These are phyloP conservation scores for Phalloptychus januarius DNA, from an alignment of 2,797 vertebrate species.

Conservation along the genomic window DNA sequence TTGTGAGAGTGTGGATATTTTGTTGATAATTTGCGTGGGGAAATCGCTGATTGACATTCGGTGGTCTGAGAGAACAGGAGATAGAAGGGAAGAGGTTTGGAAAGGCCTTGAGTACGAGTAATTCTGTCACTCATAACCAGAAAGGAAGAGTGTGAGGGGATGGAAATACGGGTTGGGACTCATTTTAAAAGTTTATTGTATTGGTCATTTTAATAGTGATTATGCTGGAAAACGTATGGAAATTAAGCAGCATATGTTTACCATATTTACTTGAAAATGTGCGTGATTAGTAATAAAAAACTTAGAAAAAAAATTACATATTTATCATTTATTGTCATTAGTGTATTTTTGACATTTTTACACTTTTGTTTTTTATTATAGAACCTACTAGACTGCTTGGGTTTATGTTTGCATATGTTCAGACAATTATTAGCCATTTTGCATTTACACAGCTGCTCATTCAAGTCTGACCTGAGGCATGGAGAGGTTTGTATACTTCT, in stretches of 20 bases:
- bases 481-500: neutral
- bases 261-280: neutral
- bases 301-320: neutral
- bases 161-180: conserved; percentile 4
- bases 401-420: neutral
- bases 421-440: neutral
- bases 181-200: conserved; percentile 5
- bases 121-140: conserved; percentile 60
- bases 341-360: neutral
- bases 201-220: neutral
- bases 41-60: conserved; percentile 85
- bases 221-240: neutral
- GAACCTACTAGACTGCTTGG: neutral
- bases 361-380: neutral
- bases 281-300: neutral
- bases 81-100: conserved; percentile 45
- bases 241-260: neutral
- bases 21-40: conserved; percentile 80
- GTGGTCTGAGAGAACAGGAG: conserved; percentile 78
- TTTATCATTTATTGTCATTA: neutral
- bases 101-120: conserved; percentile 53
- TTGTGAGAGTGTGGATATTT: conserved; percentile 81
- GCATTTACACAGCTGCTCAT: neutral
- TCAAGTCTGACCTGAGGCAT: neutral
- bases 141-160: conserved; percentile 30